Evolutionary conservation across 2,888 invertebrate species (phyloP).

Genomic region (Palloptera scutellata): DNA sequence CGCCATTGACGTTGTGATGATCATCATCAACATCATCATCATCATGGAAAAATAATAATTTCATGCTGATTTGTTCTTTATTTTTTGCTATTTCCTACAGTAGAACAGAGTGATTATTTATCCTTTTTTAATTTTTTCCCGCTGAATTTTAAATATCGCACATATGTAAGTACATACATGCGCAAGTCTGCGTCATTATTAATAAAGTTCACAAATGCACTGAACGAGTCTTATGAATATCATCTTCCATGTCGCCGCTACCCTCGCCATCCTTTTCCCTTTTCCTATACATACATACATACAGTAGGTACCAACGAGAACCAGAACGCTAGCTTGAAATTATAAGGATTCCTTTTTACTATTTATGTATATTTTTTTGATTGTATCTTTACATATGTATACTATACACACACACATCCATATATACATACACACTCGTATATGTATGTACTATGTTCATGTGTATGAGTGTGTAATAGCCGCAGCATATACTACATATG

Average conservation of each 20-base stretch:
- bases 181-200: constrained; percentile 49
- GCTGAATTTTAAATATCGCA: too few species aligned
- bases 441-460: not conserved
- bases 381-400: not conserved
- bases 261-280: not conserved
- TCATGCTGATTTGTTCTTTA: too few species aligned
- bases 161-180: not conserved
- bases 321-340: constrained; percentile 31
- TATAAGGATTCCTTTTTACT: too few species aligned
- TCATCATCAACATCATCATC: not conserved
- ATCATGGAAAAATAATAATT: not conserved
- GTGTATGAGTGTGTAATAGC: not conserved
- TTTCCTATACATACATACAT: not conserved
- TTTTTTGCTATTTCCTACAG: constrained; percentile 11
- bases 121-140: too few species aligned
- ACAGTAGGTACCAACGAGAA: not conserved
- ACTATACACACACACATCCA: not conserved
- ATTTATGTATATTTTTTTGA: not conserved
- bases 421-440: not conserved
- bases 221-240: constrained; percentile 47
- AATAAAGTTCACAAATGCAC: constrained; percentile 59
- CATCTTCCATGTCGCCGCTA: constrained; percentile 7
- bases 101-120: too few species aligned
- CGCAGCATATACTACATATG: too few species aligned
- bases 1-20: too few species aligned